Percentiles rank a stretch among this genome's conserved stretches.
These are phyloP conservation scores for Stichodactyla mertensii DNA, from an alignment of 64 coral and sea anemone species.

Conservation along the genomic window DNA sequence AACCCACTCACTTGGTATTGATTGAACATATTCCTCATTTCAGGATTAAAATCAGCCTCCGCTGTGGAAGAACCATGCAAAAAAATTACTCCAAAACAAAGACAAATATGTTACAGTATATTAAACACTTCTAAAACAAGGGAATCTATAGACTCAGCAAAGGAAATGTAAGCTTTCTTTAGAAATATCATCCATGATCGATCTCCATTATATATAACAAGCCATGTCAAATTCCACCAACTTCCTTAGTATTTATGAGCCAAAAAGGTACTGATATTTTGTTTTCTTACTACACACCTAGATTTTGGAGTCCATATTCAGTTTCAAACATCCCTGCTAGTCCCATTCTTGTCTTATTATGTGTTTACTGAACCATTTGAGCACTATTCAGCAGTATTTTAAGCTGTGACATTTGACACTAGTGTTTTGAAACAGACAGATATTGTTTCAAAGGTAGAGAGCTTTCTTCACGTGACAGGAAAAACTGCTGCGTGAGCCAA, in stretches of 20 bases:
- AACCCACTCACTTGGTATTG: background rate
- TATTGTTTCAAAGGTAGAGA: background rate
- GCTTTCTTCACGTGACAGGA: background rate
- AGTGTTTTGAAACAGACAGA: background rate
- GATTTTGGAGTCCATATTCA: slow-evolving; percentile 9
- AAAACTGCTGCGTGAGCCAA: background rate
- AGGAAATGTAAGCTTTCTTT: background rate
- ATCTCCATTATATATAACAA: background rate
- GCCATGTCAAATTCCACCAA: background rate
- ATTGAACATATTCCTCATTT: background rate
- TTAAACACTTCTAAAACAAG: background rate
- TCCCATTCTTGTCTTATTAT: background rate
- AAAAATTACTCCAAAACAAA: background rate
- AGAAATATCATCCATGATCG: background rate
- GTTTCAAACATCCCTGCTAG: slow-evolving; percentile 8
- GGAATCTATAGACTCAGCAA: background rate
- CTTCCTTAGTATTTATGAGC: background rate
- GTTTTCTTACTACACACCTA: slow-evolving; percentile 2
- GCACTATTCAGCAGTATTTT: slow-evolving; percentile 11
- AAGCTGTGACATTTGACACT: background rate
- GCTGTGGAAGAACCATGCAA: background rate
- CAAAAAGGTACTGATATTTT: background rate
- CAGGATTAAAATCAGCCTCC: slow-evolving; percentile 1
- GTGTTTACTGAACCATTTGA: background rate
- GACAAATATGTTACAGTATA: background rate